Base-by-base conservation (phyloP, 2,797 vertebrate species). In the Cossypha heuglini region DNA sequence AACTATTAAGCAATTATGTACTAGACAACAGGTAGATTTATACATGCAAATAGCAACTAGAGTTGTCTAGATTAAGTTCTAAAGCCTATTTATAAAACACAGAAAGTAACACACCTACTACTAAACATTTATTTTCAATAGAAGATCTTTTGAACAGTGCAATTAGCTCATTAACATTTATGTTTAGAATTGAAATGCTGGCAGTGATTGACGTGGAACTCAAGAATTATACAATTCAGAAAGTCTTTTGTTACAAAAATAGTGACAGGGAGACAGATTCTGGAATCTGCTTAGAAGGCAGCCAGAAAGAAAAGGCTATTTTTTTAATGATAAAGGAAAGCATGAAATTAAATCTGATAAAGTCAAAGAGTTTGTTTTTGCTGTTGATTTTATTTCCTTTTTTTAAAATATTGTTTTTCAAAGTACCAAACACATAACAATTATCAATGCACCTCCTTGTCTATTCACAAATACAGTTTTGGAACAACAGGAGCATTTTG, bases 91-190 rank as follows among this genome's bases (percentile, higher is more conserved):
- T 72, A 48, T 42, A 35, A 85, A 72, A 9, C 20, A 62, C 24
- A 91, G 69, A 84, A 86, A 13, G 26, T 19, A 66, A 13, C 12
- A 92, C 37, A 75, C 17, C 48, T 75, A 84, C 31, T 26, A 51
- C 9, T 0, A 1, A 95, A 22, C 35, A 57, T 51, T 84, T 57
- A 40, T 77, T 91, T 96, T 93, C 57, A 72, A 49, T 35, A 88
- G 29, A 63, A 84, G 13, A 24, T 69, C 58, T 88, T 92, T 74
- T 33, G 66, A 94, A 76, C 43, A 72, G 48, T 75, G 72, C 38
- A 93, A 90, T 93, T 93, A 96, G 3, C 21, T 67, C 63, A 93
- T 91, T 92, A 93, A 77, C 79, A 86, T 95, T 94, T 92, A 82
- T 31, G 48, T 88, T 94, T 87, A 80, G 71, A 69, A 63, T 51